Percentiles rank a stretch among this genome's conserved stretches.
These are phyloP conservation scores for Ursus arctos DNA, from an alignment of 2,113 vertebrate genomes.

Conservation along the genomic window DNA sequence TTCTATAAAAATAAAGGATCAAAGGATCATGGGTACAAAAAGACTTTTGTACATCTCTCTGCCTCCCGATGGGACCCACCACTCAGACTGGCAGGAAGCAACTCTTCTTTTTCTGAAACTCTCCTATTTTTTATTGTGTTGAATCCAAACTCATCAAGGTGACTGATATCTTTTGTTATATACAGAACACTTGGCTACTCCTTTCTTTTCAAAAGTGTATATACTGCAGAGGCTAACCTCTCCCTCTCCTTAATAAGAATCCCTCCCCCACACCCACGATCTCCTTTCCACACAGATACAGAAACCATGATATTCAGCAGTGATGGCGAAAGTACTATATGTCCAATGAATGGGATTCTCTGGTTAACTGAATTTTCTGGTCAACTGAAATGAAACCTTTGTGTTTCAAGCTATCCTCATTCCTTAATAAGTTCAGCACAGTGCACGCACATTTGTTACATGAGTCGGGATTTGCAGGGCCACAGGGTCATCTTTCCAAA, in stretches of 20 bases:
- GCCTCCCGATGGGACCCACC: conserved; percentile 2
- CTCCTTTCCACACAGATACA: background rate
- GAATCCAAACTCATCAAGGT: conserved; percentile 11
- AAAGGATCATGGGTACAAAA: conserved; percentile 71
- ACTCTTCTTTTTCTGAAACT: conserved; percentile 47
- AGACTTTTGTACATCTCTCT: conserved; percentile 61
- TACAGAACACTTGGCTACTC: background rate
- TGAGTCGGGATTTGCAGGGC: background rate
- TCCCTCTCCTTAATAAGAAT: background rate
- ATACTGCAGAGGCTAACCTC: background rate
- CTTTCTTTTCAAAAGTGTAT: background rate
- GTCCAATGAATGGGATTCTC: background rate
- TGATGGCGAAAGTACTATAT: background rate
- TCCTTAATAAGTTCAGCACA: background rate
- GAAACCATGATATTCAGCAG: background rate
- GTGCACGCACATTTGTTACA: background rate
- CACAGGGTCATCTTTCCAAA: background rate
- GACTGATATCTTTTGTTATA: conserved; percentile 16
- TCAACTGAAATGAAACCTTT: conserved; percentile 12
- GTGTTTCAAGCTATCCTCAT: background rate
- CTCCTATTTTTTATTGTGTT: conserved; percentile 6
- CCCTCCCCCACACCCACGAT: rapidly evolving
- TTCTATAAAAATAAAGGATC: conserved; percentile 74
- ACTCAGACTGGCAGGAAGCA: background rate
- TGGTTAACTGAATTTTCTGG: conserved; percentile 32